phyloP scores from a whole-genome alignment of 53 echinoderm and acorn worm species.

The Pentamera pediparva region DNA sequence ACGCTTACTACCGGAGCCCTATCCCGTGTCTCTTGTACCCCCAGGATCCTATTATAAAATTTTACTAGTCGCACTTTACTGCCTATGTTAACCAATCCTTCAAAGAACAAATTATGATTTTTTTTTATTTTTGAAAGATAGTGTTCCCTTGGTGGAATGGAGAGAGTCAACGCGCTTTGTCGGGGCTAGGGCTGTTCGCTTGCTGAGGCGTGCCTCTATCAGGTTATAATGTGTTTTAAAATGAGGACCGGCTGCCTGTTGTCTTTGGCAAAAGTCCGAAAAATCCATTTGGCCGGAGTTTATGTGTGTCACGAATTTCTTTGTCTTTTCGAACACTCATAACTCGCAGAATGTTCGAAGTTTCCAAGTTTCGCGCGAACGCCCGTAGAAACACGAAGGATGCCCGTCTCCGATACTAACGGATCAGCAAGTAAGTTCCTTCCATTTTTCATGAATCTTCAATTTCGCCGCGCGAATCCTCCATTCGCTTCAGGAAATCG shows the following conservation, averaged over 20 bases:
- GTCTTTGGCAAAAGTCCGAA: slow-evolving; percentile 36
- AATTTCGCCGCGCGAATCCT: slow-evolving; percentile 23
- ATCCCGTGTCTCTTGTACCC: slow-evolving; percentile 32
- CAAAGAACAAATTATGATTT: slow-evolving; percentile 38
- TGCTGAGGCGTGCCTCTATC: slow-evolving; percentile 15
- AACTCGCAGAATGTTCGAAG: slow-evolving; percentile 32
- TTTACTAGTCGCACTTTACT: slow-evolving; percentile 38
- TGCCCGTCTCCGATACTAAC: slow-evolving; percentile 14
- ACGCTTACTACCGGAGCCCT: slow-evolving; percentile 14
- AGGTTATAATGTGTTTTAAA: not conserved
- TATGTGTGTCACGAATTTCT: slow-evolving; percentile 33
- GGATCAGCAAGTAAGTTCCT: slow-evolving; percentile 30
- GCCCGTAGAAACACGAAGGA: slow-evolving; percentile 35
- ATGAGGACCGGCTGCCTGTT: slow-evolving; percentile 36
- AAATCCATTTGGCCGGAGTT: slow-evolving; percentile 32
- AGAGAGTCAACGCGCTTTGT: slow-evolving; percentile 25
- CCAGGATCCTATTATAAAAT: slow-evolving; percentile 39
- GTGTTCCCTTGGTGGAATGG: not conserved
- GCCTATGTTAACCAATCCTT: slow-evolving; percentile 39
- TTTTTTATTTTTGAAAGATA: slow-evolving; percentile 29
- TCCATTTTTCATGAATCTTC: slow-evolving; percentile 28
- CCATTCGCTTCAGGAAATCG: not conserved
- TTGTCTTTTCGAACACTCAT: slow-evolving; percentile 38
- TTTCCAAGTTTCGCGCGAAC: slow-evolving; percentile 35
- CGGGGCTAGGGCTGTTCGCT: not conserved